Evolutionary conservation across 2,888 invertebrate species (phyloP), one percentile per base, ranked within the genome.

Genomic region (Phrixothrix hirtus): DNA sequence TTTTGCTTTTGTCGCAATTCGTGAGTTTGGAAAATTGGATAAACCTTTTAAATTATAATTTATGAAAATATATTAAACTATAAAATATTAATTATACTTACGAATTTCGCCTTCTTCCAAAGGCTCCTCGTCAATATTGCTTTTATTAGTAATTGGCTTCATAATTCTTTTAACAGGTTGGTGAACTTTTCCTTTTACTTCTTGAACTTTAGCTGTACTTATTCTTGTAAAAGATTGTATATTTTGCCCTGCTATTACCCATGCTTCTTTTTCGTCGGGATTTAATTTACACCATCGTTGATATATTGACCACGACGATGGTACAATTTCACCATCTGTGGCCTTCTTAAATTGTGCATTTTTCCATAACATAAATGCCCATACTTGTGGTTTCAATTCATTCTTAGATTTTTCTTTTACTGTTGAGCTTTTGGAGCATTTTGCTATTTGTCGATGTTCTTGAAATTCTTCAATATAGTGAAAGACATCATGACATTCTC

Each of bases 301-400:
- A 72, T 91, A 92, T 6, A 91, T 77, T 57, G 85, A 83, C 92
- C 92, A 92, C 3, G 89, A 87, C 64, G 69, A 57, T 10, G 65
- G 65, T 5, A 47, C 45, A 2, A 83, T 81, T 14, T 80, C 79
- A 59, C 59, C 61, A 43, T 79, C 82, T 3, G 78, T 75, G 1
- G 77, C 74, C 25, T 55, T 77, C 79, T 74, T 73, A 27, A 79
- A 66, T 62, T 84, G 82, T 6, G 82, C 80, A 49, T 81, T 81
- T 68, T 92, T 92, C 91, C 91, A 92, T 30, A 92, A 71, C 2
- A 89, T 77, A 69, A 90, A 92, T 27, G 89, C 91, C 91, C 92
- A 91, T 6, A 91, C 87, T 76, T 90, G 88, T 5, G 90, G 86
- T 73, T 90, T 89, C 50, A 83, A 83, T 73, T 90, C 90, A 71